Base-by-base conservation (phyloP, 37 sponge, comb jelly and placozoan species). In the Corticium candelabrum region DNA sequence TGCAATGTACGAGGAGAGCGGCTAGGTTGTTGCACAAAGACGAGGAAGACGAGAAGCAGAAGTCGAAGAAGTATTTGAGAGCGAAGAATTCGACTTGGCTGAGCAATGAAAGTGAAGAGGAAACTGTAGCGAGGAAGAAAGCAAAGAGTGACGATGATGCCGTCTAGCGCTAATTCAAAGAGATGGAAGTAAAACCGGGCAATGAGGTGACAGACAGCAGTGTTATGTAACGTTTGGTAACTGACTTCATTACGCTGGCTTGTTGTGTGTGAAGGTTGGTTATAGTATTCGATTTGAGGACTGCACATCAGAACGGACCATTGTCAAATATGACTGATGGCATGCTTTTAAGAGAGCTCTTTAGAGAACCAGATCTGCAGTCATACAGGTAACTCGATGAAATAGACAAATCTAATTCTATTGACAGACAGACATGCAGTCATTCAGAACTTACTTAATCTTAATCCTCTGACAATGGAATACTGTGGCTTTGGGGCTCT, bases 121-220 rank as follows among this genome's bases (percentile, higher is more conserved):
- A 11, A 82, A 87, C 37, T 67, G 77, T 35, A 68, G 33, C 11
- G 34, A 37, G 34, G 40, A 84, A 43, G 41, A 40, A n/a, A n/a
- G n/a, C n/a, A n/a, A n/a, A n/a, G n/a, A n/a, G 99, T 95, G 5
- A 95, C 99, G 37, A 98, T 98, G 99, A 98, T 82, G 99, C 94
- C 21, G 90, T 95, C 57, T 90, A 95, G 39, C 79, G 99, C 40
- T 95, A 94, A 1, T 84, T 95, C 1, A 84, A 94, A 38, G 99
- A 98, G 72, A 86, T 98, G 84, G 90, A 86, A 34, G 93, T 92
- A 3, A 98, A 98, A 56, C 76, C 94, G 34, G 99, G 99, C 0
- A 92, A 89, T 86, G 99, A 98, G 82, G 94, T 90, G 37, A 39
- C 40, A n/a, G n/a, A n/a, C n/a, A 36, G 57, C 0, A 34, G 31